phyloP scores from a whole-genome alignment of 2,888 invertebrate genomes.

The Torymus tubicola region DNA sequence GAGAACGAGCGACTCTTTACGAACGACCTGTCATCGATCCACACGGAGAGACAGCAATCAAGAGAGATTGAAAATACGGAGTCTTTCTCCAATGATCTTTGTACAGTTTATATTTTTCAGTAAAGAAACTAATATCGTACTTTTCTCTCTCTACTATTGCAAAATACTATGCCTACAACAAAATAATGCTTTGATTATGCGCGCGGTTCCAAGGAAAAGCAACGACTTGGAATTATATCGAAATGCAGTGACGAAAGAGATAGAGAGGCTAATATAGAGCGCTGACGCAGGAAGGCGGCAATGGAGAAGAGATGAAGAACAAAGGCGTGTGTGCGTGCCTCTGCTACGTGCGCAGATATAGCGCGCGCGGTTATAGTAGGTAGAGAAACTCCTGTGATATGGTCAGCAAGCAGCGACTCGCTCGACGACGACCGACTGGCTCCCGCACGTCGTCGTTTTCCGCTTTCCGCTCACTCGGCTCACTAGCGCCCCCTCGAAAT shows the following conservation, averaged over 20 bases:
- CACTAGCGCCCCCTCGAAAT: neutral
- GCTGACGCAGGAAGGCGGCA: slow-evolving; percentile 34
- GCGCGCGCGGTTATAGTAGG: slow-evolving; percentile 16
- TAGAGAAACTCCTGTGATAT: slow-evolving; percentile 14
- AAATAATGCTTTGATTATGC: too few relatives aligned
- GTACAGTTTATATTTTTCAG: too few relatives aligned
- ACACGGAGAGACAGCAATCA: slow-evolving; percentile 27
- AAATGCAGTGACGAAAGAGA: slow-evolving; percentile 15
- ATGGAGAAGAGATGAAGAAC: slow-evolving; percentile 47
- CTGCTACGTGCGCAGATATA: too few relatives aligned
- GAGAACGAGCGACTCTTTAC: slow-evolving; percentile 14
- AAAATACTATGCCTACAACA: too few relatives aligned
- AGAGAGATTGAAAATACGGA: neutral
- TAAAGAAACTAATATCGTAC: too few relatives aligned
- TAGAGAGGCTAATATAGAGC: slow-evolving; percentile 16
- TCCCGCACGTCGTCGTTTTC: slow-evolving; percentile 32
- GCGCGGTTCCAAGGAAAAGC: too few relatives aligned
- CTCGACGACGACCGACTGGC: slow-evolving; percentile 56
- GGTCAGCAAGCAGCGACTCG: slow-evolving; percentile 46
- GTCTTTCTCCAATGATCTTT: too few relatives aligned
- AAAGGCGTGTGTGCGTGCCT: slow-evolving; percentile 31
- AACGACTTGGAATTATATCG: too few relatives aligned
- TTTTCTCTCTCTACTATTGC: too few relatives aligned
- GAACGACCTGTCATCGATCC: slow-evolving; percentile 47
- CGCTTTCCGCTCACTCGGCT: slow-evolving; percentile 31